These are phyloP conservation scores for Camponotus floridanus DNA, from an alignment of 1,140 invertebrate genomes.

Conservation along the genomic window DNA sequence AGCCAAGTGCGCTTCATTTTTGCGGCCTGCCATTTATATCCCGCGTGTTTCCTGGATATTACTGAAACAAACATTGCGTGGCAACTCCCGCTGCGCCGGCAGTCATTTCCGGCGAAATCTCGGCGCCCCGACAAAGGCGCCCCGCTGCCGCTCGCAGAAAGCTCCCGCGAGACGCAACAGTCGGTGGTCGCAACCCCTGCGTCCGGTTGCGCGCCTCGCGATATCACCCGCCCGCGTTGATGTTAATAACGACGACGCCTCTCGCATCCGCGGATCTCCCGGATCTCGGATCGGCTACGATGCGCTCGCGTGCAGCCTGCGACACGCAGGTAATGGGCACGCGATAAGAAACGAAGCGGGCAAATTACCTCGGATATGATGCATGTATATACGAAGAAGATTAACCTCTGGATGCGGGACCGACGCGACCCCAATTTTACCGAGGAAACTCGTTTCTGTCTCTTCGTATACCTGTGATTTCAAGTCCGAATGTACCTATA, in stretches of 20 bases:
- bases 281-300: constrained; percentile 14
- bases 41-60: constrained; percentile 46
- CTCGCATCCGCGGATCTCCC: background rate
- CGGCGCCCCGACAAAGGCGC: constrained; percentile 46
- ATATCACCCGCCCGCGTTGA: background rate
- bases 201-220: background rate
- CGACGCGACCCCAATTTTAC: background rate
- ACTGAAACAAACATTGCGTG: constrained; percentile 58
- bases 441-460: background rate
- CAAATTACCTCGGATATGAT: constrained; percentile 38
- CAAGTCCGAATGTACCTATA: background rate
- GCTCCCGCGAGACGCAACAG: background rate
- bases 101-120: constrained; percentile 44
- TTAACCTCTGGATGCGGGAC: constrained; percentile 8
- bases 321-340: constrained; percentile 30
- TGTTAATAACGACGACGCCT: constrained; percentile 24
- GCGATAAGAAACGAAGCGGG: constrained; percentile 50
- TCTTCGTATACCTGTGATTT: background rate
- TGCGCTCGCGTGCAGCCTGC: constrained; percentile 23
- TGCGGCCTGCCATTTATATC: constrained; percentile 41
- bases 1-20: constrained; percentile 23
- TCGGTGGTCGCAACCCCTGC: background rate
- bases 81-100: constrained; percentile 35
- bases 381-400: background rate
- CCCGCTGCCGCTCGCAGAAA: constrained; percentile 21